Evolutionary conservation across 2,888 invertebrate genomes (phyloP), one percentile per base, ranked within the genome.

Genomic region (Eupithecia centaureata): DNA sequence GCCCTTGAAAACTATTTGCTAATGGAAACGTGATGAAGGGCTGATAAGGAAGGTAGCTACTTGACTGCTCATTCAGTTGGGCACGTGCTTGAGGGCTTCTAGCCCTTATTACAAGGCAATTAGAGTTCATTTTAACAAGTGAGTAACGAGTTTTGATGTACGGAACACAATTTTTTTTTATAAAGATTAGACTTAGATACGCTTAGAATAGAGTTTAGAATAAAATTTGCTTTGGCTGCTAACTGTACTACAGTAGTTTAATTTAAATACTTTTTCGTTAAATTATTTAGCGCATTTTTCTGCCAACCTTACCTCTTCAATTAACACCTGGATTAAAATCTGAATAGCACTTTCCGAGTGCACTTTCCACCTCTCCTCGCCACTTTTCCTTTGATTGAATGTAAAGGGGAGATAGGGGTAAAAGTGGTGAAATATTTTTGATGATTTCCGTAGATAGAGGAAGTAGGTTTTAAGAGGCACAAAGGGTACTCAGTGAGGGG

Each of bases 361-460:
- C 54, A 30, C 30, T 56, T 56, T n/a, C 30, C 52, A 10, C 3
- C 54, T 56, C 54, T 30, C 54, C 54, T 28, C 47, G 18, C 2
- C 51, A 13, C 27, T 52, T 52, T 52, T 27, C 27, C 30, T 57
- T 18, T 30, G 28, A 54, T 65, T 35, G 25, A 56, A 32, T 51
- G 4, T 28, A 68, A 61, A 60, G 59, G 62, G 51, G 61, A 73
- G 72, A 73, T 72, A 73, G 67, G 56, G 47, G 8, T 52, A 15
- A 61, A 68, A 71, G 67, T 73, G 63, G 71, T 59, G 68, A 71
- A 75, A 75, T 73, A 75, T 75, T 75, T 75, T 59, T 72, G 75
- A 73, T 75, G 72, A 69, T 66, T 69, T 68, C 67, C 59, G 70
- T 3, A 70, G 75, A 75, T 75, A 72, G 38, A 25, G 60, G 61